Evolutionary conservation across 2,797 vertebrate genomes (phyloP).

Genomic region (Scomberomorus guttatus): DNA sequence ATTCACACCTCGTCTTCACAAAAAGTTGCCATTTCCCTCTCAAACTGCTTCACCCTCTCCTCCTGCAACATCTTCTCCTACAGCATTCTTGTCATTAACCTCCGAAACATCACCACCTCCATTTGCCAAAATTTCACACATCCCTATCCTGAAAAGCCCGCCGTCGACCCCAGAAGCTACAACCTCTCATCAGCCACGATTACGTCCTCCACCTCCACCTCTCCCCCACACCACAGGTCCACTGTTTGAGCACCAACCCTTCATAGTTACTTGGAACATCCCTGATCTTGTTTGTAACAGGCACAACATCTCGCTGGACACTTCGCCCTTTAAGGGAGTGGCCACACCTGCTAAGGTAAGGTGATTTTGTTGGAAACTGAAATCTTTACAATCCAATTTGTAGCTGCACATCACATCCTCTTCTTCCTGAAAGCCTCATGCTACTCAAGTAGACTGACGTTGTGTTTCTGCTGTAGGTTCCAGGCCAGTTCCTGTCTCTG

Average conservation of each 20-base stretch:
- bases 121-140: not conserved
- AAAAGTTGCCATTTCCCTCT: not conserved
- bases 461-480: conserved; percentile 58
- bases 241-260: conserved; percentile 80
- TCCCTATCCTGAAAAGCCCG: conserved; percentile 1
- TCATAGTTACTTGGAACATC: conserved; percentile 88
- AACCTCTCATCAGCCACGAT: not conserved
- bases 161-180: not conserved
- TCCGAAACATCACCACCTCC: not conserved
- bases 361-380: not conserved
- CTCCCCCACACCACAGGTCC: conserved; percentile 65
- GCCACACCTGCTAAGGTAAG: conserved; percentile 79
- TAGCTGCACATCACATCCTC: not conserved
- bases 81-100: not conserved
- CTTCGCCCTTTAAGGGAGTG: conserved; percentile 80
- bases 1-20: not conserved
- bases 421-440: not conserved
- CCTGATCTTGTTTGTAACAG: conserved; percentile 83
- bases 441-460: not conserved
- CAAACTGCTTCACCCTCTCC: conserved; percentile 4
- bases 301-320: conserved; percentile 82
- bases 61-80: not conserved
- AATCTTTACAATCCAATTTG: not conserved
- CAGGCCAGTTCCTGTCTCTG: conserved; percentile 85
- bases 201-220: not conserved